Conservation (phyloP, 2,113 vertebrate species). For the Uria aalge region DNA sequence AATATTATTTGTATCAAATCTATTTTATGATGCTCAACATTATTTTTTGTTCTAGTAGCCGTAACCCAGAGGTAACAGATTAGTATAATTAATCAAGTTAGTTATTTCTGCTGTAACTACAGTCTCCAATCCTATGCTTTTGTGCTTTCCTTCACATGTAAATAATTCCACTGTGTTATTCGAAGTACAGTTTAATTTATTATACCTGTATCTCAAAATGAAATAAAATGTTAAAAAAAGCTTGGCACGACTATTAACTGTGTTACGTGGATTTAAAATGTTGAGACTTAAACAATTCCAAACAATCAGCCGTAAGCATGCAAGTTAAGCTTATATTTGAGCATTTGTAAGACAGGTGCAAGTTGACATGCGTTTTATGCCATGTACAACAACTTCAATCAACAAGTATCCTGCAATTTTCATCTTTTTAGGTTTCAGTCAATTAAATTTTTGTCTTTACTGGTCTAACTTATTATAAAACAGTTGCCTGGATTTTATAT, state of each 20-base stretch:
- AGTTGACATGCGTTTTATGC: background rate
- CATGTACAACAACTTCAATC: background rate
- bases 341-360: background rate
- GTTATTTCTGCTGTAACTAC: background rate
- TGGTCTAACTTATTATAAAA: background rate
- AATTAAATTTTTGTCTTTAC: background rate
- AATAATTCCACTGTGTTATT: background rate
- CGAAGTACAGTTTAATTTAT: background rate
- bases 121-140: background rate
- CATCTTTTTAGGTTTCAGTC: background rate
- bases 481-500: background rate
- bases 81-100: background rate
- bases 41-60: background rate
- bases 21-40: background rate
- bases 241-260: background rate
- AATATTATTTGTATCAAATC: background rate
- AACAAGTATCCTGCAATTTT: background rate
- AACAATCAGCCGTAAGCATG: background rate
- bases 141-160: background rate
- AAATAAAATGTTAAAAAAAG: background rate
- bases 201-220: background rate
- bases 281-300: background rate
- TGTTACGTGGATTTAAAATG: background rate
- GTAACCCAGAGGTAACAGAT: background rate
- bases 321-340: background rate